These are phyloP conservation scores for Tuberolachnus salignus DNA, from an alignment of 2,888 invertebrate species.

Conservation along the genomic window DNA sequence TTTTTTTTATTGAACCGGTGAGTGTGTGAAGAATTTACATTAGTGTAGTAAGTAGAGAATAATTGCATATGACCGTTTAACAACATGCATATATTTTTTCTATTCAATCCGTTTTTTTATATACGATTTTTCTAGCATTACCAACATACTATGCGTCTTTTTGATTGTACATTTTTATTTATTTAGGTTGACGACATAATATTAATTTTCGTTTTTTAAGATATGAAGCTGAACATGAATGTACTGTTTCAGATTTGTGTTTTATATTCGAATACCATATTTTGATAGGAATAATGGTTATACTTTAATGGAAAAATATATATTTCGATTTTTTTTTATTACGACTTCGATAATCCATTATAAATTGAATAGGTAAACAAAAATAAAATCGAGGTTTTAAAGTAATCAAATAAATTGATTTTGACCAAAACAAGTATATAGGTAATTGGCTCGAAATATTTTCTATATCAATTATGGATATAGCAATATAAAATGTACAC, in stretches of 20 bases:
- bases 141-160: too few relatives aligned
- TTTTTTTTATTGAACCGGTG: too few relatives aligned
- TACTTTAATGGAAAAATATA: conserved; percentile 5
- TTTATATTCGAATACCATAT: neutral
- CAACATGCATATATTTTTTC: too few relatives aligned
- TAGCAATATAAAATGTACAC: neutral
- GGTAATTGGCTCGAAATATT: neutral
- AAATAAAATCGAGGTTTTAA: conserved; percentile 19
- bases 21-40: too few relatives aligned
- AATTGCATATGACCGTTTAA: too few relatives aligned
- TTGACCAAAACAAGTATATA: neutral
- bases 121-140: too few relatives aligned
- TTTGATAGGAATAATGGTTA: neutral
- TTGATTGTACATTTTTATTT: too few relatives aligned
- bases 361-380: conserved; percentile 40
- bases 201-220: too few relatives aligned
- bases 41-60: too few relatives aligned
- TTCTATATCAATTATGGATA: neutral
- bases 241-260: neutral
- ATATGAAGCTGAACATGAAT: too few relatives aligned
- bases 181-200: too few relatives aligned
- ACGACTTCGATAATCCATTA: conserved; percentile 26
- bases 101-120: too few relatives aligned
- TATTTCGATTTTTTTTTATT: conserved; percentile 11
- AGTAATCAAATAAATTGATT: conserved; percentile 32